Conservation (phyloP, 2,113 vertebrate genomes). For the Laticauda laticaudata region DNA sequence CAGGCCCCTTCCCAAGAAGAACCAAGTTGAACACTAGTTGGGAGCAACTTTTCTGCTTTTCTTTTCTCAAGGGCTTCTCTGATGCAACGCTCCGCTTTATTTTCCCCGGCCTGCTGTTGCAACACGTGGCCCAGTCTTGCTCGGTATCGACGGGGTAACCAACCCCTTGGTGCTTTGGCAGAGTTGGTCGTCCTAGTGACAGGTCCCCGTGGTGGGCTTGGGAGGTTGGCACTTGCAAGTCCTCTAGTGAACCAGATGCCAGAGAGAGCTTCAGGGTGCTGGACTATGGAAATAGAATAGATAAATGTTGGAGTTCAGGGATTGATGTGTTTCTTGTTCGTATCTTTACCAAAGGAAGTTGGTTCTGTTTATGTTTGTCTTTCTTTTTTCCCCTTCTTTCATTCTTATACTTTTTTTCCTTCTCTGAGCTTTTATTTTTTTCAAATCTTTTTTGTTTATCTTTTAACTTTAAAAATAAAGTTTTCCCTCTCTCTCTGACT, state of each 20-base stretch:
- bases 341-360: too few species aligned
- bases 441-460: too few species aligned
- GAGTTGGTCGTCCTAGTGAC: neutral
- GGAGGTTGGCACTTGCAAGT: neutral
- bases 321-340: too few species aligned
- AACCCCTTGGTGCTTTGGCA: neutral
- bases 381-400: too few species aligned
- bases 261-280: too few species aligned
- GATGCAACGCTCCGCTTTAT: slow-evolving; percentile 1
- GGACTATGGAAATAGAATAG: too few species aligned
- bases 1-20: neutral
- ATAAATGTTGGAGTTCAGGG: too few species aligned
- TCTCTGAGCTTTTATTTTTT: too few species aligned
- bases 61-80: neutral
- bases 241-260: neutral
- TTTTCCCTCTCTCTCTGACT: too few species aligned
- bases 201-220: neutral
- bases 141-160: neutral
- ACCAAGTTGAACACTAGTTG: neutral
- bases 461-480: too few species aligned
- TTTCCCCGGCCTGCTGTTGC: slow-evolving; percentile 32
- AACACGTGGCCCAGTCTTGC: slow-evolving; percentile 35
- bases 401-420: too few species aligned
- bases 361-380: too few species aligned
- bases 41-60: neutral